Conservation (phyloP, 1,140 invertebrate species). For the Geopemphigus sp. region DNA sequence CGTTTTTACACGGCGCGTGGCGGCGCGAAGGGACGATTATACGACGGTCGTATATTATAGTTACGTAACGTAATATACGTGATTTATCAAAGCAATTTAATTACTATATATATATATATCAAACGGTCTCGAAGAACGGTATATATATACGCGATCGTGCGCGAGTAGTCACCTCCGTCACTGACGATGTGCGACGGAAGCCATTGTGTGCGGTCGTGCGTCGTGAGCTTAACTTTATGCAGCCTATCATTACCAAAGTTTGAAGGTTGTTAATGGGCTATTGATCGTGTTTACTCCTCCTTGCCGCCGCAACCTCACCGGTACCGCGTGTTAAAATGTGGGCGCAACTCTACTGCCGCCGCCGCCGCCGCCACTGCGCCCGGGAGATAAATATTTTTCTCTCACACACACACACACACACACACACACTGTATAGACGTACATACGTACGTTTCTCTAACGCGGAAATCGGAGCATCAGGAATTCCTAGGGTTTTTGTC, state of each 20-base stretch:
- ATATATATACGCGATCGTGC: no score
- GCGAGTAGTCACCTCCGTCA: background rate
- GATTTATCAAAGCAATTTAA: background rate
- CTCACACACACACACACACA: no score
- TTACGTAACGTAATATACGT: no score
- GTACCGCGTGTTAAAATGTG: background rate
- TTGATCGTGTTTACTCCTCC: background rate
- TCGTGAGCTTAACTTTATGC: constrained; percentile 18
- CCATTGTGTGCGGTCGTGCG: constrained; percentile 13
- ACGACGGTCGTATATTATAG: no score
- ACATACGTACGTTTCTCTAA: no score
- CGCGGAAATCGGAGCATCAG: background rate
- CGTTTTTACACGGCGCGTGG: no score
- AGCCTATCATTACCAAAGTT: constrained; percentile 29
- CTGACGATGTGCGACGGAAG: constrained; percentile 24
- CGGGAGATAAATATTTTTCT: constrained; percentile 34
- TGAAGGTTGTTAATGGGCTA: constrained; percentile 47
- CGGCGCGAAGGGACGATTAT: no score
- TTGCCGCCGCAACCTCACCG: background rate
- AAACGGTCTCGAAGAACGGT: background rate
- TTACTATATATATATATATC: background rate
- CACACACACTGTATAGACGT: no score
- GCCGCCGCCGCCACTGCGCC: background rate
- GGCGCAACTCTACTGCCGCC: background rate
- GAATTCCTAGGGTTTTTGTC: no score